A percentile compares a stretch with the other conserved stretches of the same genome.
Conservation (phyloP, 2,888 invertebrate genomes). For the Tanaodytes sp. region DNA sequence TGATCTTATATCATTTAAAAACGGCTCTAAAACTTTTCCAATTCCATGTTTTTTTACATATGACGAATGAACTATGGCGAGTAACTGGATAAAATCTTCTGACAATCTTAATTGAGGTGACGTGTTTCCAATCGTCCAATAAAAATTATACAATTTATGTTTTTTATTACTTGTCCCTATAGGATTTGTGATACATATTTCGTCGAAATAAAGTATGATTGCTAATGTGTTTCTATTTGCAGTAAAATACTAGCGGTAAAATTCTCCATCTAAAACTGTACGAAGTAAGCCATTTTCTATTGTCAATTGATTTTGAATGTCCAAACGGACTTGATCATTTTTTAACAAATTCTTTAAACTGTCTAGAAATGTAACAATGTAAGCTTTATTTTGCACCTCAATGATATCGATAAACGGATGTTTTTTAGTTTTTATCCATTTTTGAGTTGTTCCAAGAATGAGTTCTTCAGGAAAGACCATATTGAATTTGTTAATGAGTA, state of each 20-base stretch:
- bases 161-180: background rate
- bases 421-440: constrained; percentile 1
- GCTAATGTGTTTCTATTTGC: background rate
- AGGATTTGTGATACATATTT: background rate
- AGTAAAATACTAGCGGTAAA: background rate
- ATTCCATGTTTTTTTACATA: background rate
- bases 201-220: background rate
- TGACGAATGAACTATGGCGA: background rate
- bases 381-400: background rate
- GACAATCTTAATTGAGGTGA: background rate
- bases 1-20: background rate
- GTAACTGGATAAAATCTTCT: background rate
- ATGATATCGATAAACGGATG: background rate
- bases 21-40: background rate
- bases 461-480: background rate
- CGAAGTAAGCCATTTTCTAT: background rate
- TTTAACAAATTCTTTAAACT: background rate
- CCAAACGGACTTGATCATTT: background rate
- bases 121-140: background rate
- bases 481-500: background rate
- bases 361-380: background rate
- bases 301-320: background rate
- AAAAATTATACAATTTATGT: background rate
- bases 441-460: background rate
- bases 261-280: background rate